These are phyloP conservation scores for Platycercus adscitus DNA, from an alignment of 2,113 vertebrate species.

Conservation along the genomic window DNA sequence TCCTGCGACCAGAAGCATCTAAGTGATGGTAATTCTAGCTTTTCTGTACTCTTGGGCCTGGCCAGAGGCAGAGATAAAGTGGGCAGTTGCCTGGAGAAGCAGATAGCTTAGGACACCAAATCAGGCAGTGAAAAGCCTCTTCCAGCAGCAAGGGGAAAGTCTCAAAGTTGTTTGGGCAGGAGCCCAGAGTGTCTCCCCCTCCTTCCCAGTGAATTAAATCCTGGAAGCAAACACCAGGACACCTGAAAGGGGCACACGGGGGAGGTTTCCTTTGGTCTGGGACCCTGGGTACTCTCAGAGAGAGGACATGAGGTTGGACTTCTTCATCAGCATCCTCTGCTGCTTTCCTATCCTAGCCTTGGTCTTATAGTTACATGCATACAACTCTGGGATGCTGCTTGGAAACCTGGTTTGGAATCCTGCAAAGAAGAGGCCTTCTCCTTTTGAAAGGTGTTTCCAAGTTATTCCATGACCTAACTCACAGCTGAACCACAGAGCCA, in stretches of 20 bases:
- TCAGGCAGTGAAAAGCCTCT: background rate
- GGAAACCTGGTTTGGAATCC: background rate
- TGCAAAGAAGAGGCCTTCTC: background rate
- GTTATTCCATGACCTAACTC: background rate
- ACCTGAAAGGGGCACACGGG: background rate
- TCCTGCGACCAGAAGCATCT: background rate
- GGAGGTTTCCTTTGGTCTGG: background rate
- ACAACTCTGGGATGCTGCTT: background rate
- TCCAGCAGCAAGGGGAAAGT: background rate
- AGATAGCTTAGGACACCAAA: background rate
- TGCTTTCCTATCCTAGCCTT: background rate
- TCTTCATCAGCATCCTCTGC: background rate
- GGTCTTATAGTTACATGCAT: background rate
- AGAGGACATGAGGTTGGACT: background rate
- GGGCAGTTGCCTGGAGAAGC: background rate
- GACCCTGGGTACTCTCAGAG: background rate
- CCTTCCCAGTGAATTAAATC: background rate
- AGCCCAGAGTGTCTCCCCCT: background rate
- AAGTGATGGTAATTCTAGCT: background rate
- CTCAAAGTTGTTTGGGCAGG: background rate
- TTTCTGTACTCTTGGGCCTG: background rate
- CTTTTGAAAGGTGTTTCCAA: background rate
- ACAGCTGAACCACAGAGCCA: background rate
- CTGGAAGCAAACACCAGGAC: background rate
- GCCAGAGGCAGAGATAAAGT: background rate